Evolutionary conservation across 2,797 vertebrate species (phyloP).

Genomic region (Melanotaenia pygmaea): DNA sequence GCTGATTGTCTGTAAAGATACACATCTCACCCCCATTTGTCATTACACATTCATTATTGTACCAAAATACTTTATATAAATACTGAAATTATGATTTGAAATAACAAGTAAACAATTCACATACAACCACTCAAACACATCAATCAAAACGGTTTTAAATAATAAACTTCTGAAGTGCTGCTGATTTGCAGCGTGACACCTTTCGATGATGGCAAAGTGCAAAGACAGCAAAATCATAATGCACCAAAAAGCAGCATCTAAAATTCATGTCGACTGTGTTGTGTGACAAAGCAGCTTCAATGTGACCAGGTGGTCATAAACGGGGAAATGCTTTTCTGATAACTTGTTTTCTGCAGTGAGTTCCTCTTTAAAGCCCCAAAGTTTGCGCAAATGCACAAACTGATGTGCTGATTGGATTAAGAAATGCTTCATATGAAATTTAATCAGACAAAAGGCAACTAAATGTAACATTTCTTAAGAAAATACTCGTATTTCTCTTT

Average conservation of each 20-base stretch:
- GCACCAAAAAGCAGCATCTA: conserved; percentile 73
- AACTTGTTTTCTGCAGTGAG: conserved; percentile 46
- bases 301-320: conserved; percentile 52
- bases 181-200: conserved; percentile 64
- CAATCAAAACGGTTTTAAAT: conserved; percentile 72
- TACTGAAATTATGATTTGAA: conserved; percentile 67
- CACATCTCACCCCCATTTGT: conserved; percentile 58
- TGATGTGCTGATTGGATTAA: conserved; percentile 52
- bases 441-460: conserved; percentile 75
- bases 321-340: conserved; percentile 51
- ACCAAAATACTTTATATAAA: conserved; percentile 80
- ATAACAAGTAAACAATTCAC: conserved; percentile 71
- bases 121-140: conserved; percentile 76
- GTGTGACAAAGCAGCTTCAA: conserved; percentile 64
- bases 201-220: conserved; percentile 74
- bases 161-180: conserved; percentile 64
- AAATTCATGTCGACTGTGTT: conserved; percentile 63
- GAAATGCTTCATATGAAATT: conserved; percentile 67
- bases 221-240: conserved; percentile 73
- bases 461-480: conserved; percentile 66
- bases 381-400: conserved; percentile 46
- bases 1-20: conserved; percentile 74
- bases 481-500: conserved; percentile 71
- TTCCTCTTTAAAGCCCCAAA: conserved; percentile 52
- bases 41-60: conserved; percentile 72